Evolutionary conservation across 2,113 vertebrate genomes (phyloP).

Genomic region (Nerophis lumbriciformis): DNA sequence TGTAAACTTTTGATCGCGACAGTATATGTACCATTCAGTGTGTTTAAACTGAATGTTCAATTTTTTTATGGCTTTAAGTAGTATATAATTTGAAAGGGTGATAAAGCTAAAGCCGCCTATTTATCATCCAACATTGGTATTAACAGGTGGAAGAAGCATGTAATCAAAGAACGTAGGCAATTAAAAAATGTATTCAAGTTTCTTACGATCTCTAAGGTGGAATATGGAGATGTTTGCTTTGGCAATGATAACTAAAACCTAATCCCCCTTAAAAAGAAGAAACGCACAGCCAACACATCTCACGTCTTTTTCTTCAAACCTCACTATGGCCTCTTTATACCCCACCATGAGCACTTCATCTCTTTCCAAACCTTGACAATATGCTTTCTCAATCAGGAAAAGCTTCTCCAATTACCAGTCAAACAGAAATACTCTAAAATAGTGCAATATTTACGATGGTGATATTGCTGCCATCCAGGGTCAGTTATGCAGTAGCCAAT

Average conservation of each 20-base stretch:
- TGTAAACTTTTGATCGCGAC: too few relatives aligned
- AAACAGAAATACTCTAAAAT: constrained; percentile 24
- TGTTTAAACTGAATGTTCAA: neutral
- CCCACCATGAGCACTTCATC: constrained; percentile 31
- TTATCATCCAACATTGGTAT: neutral
- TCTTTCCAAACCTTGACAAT: constrained; percentile 34
- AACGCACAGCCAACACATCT: constrained; percentile 36
- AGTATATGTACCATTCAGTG: too few relatives aligned
- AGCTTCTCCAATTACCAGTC: constrained; percentile 23
- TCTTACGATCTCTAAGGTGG: constrained; percentile 16
- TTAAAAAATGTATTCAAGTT: too few relatives aligned
- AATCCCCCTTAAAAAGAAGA: constrained; percentile 16
- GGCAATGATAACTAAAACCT: constrained; percentile 35
- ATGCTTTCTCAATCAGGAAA: constrained; percentile 48
- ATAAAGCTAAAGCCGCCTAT: neutral
- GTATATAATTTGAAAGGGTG: neutral
- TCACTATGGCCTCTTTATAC: constrained; percentile 18
- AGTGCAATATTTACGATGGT: constrained; percentile 16
- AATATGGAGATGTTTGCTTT: constrained; percentile 53
- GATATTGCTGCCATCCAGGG: constrained; percentile 14
- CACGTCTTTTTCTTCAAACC: constrained; percentile 7
- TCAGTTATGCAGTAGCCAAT: constrained; percentile 1
- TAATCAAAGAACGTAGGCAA: constrained; percentile 20
- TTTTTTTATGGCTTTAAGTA: neutral
- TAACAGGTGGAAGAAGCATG: constrained; percentile 18